Percentiles rank a stretch among this genome's conserved stretches.
Evolutionary conservation across 2,888 invertebrate species (phyloP).

Genomic region (Noctuana brunneofusca): DNA sequence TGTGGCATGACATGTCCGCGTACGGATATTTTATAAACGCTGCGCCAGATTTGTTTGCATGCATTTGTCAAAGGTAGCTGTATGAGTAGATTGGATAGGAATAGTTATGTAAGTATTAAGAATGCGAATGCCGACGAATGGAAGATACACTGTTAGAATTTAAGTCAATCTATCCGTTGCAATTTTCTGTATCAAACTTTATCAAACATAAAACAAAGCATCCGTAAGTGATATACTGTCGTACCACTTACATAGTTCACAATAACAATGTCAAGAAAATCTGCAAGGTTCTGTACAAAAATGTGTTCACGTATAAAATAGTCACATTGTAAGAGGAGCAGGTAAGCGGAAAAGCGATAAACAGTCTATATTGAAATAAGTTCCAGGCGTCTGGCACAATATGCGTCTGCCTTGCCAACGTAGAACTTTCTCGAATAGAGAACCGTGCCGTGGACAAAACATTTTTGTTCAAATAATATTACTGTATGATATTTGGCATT

Average conservation of each 20-base stretch:
- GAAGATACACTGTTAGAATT: background rate
- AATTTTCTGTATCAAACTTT: background rate
- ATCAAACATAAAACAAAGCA: no score
- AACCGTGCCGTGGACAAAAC: background rate
- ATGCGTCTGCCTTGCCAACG: constrained; percentile 27
- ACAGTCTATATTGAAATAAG: constrained; percentile 35
- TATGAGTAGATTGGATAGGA: background rate
- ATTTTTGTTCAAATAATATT: constrained; percentile 5
- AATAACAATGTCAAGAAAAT: no score
- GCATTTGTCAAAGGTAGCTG: background rate
- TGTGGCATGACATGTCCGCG: constrained; percentile 4
- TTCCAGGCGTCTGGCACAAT: constrained; percentile 23
- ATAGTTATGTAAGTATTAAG: background rate
- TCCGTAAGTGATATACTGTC: no score
- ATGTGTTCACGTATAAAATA: constrained; percentile 19
- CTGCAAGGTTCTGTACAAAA: background rate
- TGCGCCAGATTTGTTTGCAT: background rate
- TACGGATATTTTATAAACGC: constrained; percentile 7
- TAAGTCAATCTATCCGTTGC: background rate
- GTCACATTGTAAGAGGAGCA: constrained; percentile 8
- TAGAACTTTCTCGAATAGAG: constrained; percentile 2
- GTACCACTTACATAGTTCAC: no score
- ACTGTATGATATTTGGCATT: no score
- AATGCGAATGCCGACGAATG: background rate
- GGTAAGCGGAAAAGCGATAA: constrained; percentile 33